Percentiles rank a stretch among this genome's conserved stretches.
phyloP scores from a whole-genome alignment of 2,113 vertebrate genomes.

The Oreocharis arfaki region DNA sequence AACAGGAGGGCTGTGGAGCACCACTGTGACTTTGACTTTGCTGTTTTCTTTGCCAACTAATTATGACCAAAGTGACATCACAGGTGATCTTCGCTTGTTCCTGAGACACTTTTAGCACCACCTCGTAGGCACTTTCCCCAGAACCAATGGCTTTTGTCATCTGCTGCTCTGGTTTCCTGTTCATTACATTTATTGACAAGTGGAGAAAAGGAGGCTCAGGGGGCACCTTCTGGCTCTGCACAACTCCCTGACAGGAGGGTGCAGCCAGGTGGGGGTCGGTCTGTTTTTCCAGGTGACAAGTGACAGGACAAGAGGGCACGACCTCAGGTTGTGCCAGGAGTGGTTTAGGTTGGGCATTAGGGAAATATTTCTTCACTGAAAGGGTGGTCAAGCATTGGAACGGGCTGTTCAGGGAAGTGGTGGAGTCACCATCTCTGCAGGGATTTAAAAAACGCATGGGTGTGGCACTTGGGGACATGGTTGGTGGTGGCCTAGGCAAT shows the following conservation, averaged over 20 bases:
- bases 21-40: slow-evolving; percentile 38
- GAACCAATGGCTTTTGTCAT: neutral
- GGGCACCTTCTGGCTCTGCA: neutral
- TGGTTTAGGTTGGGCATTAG: neutral
- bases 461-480: neutral
- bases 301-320: neutral
- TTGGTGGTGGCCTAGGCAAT: neutral
- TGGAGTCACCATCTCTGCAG: neutral
- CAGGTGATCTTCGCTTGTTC: neutral
- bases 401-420: neutral
- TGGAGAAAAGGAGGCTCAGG: neutral
- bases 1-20: slow-evolving; percentile 4
- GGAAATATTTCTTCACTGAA: neutral
- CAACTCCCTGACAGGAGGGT: neutral
- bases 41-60: slow-evolving; percentile 52
- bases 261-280: neutral
- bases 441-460: accelerated
- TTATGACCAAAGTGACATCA: slow-evolving; percentile 57
- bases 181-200: neutral
- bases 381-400: neutral
- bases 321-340: neutral
- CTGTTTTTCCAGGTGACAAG: neutral
- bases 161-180: slow-evolving; percentile 1
- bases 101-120: neutral
- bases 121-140: neutral